Percentiles rank a stretch among this genome's conserved stretches.
These are phyloP conservation scores for Neopipo cinnamomea DNA, from an alignment of 2,113 vertebrate genomes.

Conservation along the genomic window DNA sequence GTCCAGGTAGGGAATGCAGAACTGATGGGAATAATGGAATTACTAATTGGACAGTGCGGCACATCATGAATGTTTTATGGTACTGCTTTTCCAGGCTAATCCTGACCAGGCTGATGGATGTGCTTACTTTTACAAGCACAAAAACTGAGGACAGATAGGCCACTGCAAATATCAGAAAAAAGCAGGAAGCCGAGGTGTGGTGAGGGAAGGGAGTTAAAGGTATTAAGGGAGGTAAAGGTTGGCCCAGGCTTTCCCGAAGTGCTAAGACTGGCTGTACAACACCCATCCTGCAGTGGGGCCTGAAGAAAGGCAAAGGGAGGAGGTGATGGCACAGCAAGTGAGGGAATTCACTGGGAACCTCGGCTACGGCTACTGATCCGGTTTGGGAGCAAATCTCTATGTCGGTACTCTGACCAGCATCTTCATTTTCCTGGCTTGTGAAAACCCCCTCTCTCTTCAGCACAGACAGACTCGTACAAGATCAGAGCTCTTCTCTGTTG, in stretches of 20 bases:
- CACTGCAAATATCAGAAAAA: not conserved
- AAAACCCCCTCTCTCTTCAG: not conserved
- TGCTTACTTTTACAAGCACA: not conserved
- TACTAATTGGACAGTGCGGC: not conserved
- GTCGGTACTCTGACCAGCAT: not conserved
- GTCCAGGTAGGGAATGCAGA: not conserved
- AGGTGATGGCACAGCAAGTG: not conserved
- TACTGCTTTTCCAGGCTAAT: not conserved
- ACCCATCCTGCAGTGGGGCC: not conserved
- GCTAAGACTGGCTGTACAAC: not conserved
- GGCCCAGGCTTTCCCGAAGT: not conserved
- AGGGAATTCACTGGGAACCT: not conserved
- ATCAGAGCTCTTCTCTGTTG: not conserved
- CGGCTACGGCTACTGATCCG: accelerated
- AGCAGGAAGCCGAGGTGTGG: not conserved
- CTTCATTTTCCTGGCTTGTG: not conserved
- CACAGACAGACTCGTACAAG: not conserved
- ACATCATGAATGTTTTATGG: not conserved
- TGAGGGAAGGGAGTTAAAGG: not conserved
- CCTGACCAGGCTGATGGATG: not conserved
- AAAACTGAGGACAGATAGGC: not conserved
- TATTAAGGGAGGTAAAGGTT: not conserved
- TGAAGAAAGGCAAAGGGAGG: not conserved
- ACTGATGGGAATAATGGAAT: not conserved
- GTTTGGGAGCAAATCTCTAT: not conserved